A percentile compares a stretch with the other conserved stretches of the same genome.
phyloP scores from a whole-genome alignment of 2,113 vertebrate genomes.

The Hassar affinis region DNA sequence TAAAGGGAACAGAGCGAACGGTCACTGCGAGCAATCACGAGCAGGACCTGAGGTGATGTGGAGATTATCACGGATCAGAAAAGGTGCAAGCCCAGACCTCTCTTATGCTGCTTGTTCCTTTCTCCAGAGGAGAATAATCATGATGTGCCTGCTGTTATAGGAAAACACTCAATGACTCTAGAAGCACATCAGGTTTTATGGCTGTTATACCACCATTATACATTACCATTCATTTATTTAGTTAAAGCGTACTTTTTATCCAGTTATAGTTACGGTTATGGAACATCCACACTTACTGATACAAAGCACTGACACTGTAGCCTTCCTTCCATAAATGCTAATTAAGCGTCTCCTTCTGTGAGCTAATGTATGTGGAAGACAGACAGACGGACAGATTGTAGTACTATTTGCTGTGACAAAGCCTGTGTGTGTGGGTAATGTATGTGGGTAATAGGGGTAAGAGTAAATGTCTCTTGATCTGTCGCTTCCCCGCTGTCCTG shows the following conservation, averaged over 20 bases:
- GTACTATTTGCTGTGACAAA: too few relatives aligned
- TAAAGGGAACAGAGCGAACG: not conserved
- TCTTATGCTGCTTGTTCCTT: not conserved
- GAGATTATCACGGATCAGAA: not conserved
- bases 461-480: slow-evolving; percentile 39
- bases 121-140: not conserved
- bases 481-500: slow-evolving; percentile 15
- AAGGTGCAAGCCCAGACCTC: not conserved
- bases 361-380: too few relatives aligned
- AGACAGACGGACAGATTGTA: too few relatives aligned
- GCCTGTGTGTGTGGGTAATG: too few relatives aligned
- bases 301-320: too few relatives aligned
- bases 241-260: not conserved
- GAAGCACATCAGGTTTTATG: not conserved
- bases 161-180: not conserved
- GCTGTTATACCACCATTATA: not conserved
- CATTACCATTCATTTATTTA: not conserved
- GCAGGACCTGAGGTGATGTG: too few relatives aligned
- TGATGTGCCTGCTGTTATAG: not conserved
- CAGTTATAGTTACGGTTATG: not conserved
- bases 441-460: too few relatives aligned
- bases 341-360: too few relatives aligned
- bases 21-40: not conserved
- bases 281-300: too few relatives aligned
- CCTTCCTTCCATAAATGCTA: too few relatives aligned